Evolutionary conservation across 2,113 vertebrate species (phyloP).

Genomic region (Excalfactoria chinensis): DNA sequence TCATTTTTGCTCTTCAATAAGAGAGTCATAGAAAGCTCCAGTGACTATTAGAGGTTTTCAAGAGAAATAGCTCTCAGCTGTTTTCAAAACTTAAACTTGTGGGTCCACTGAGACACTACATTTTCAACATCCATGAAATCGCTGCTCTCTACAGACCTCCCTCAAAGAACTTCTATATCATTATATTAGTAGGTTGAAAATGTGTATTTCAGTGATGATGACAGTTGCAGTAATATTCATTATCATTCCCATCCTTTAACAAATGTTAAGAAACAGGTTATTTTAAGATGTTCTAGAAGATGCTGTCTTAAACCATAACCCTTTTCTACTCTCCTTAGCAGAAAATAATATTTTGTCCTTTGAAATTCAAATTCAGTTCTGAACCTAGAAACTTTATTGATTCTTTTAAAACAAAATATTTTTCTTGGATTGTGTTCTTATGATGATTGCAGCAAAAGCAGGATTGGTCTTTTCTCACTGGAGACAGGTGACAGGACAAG

Average conservation of each 20-base stretch:
- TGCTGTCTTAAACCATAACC: neutral
- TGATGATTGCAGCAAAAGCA: too few relatives aligned
- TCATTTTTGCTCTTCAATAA: neutral
- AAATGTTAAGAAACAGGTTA: neutral
- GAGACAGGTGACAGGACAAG: too few relatives aligned
- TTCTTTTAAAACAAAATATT: neutral
- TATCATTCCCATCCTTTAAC: neutral
- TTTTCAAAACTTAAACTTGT: neutral
- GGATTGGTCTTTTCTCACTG: too few relatives aligned
- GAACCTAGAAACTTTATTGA: neutral
- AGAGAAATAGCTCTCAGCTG: neutral
- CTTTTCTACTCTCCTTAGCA: neutral
- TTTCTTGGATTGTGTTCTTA: neutral
- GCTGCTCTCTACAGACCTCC: neutral
- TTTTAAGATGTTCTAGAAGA: neutral
- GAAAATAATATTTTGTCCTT: neutral
- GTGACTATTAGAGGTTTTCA: neutral
- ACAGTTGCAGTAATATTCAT: neutral
- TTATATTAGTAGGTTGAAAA: neutral
- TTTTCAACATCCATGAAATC: neutral
- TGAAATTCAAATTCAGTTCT: neutral
- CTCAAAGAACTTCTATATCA: neutral
- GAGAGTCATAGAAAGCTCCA: neutral
- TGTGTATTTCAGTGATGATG: neutral
- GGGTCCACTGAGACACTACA: neutral